phyloP scores from a whole-genome alignment of 2,888 invertebrate genomes.

The Ceratothoa steindachneri region DNA sequence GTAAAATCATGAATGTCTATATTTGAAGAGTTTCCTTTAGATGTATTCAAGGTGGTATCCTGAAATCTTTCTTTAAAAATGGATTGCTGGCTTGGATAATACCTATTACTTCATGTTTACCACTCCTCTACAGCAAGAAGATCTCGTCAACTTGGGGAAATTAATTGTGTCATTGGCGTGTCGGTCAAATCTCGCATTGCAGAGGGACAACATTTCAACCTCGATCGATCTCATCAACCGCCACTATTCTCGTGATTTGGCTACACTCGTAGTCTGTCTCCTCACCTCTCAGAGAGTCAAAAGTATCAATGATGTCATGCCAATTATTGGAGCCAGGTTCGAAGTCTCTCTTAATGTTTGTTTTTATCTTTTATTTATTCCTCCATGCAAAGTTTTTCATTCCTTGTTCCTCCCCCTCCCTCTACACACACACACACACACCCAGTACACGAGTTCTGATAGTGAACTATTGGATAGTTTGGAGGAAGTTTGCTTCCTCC shows the following conservation, averaged over 20 bases:
- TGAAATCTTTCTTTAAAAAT: too few species aligned
- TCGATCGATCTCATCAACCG: constrained; percentile 76
- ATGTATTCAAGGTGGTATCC: too few species aligned
- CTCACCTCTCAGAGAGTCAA: constrained; percentile 46
- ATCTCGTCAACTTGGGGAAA: constrained; percentile 83
- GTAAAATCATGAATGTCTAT: too few species aligned
- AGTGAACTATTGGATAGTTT: too few species aligned
- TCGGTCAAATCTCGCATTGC: constrained; percentile 79
- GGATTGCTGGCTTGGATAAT: too few species aligned
- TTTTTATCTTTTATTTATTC: not conserved
- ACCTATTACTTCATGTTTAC: too few species aligned
- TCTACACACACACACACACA: too few species aligned
- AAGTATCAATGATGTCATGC: constrained; percentile 93
- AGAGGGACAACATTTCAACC: constrained; percentile 78
- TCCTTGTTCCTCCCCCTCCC: too few species aligned
- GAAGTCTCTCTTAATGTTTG: not conserved
- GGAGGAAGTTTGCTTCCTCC: too few species aligned
- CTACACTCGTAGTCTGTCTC: constrained; percentile 82
- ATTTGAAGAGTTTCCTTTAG: too few species aligned
- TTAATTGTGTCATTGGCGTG: constrained; percentile 89
- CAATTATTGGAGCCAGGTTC: constrained; percentile 73
- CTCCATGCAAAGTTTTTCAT: too few species aligned
- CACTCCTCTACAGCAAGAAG: constrained; percentile 70
- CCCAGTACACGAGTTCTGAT: too few species aligned
- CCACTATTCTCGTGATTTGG: constrained; percentile 75